Evolutionary conservation across 2,113 vertebrate genomes (phyloP).

Genomic region (Xyrauchen texanus): DNA sequence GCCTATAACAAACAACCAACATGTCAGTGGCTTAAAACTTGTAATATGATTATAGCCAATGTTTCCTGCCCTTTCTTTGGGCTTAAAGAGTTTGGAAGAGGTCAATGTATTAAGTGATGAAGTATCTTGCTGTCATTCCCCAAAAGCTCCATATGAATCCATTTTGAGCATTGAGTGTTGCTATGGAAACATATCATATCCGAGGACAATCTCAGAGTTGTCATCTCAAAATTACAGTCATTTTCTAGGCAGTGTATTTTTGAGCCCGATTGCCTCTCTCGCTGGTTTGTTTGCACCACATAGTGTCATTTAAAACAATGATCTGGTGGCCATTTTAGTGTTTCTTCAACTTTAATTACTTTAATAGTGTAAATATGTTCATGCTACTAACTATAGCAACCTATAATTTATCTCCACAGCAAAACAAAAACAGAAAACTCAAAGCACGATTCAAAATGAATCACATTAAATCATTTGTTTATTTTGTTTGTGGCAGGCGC

Average conservation of each 20-base stretch:
- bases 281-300: neutral
- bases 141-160: neutral
- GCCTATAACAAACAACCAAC: no score
- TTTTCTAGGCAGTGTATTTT: neutral
- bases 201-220: neutral
- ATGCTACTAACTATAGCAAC: neutral
- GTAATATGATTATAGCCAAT: no score
- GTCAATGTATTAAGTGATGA: neutral
- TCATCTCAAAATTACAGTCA: conserved; percentile 18
- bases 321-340: neutral
- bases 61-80: no score
- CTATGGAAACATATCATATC: neutral
- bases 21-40: no score
- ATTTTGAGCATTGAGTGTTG: neutral
- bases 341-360: neutral
- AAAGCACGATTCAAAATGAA: neutral
- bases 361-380: neutral
- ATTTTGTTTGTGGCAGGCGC: conserved; percentile 48
- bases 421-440: neutral
- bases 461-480: no score
- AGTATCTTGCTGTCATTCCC: neutral
- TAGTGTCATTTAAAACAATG: neutral
- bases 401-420: neutral
- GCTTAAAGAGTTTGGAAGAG: neutral
- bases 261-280: neutral